These are phyloP conservation scores for Calephelis nemesis DNA, from an alignment of 1,140 invertebrate genomes.

Conservation along the genomic window DNA sequence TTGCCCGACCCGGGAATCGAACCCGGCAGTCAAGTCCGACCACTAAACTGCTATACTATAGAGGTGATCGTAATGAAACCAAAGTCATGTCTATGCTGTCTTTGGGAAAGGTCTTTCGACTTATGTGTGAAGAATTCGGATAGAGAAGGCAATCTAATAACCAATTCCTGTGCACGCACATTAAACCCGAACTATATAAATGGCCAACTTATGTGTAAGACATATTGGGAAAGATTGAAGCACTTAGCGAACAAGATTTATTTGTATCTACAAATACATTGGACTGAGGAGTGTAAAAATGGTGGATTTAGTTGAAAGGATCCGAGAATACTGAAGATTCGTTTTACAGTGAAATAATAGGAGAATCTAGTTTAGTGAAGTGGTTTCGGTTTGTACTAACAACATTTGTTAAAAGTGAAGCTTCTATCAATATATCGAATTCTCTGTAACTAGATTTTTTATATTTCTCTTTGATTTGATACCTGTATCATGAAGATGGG, in stretches of 20 bases:
- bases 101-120: slow-evolving; percentile 3
- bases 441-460: no score
- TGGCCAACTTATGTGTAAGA: slow-evolving; percentile 25
- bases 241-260: slow-evolving; percentile 24
- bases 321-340: not conserved
- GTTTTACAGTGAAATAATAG: slow-evolving; percentile 6
- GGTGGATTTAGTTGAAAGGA: slow-evolving; percentile 18
- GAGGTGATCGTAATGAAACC: no score
- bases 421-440: no score
- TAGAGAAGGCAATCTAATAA: slow-evolving; percentile 26
- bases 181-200: slow-evolving; percentile 26
- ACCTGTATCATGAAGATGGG: no score
- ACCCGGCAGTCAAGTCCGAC: no score
- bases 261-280: slow-evolving; percentile 27
- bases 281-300: slow-evolving; percentile 19
- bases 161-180: slow-evolving; percentile 18
- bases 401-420: not conserved
- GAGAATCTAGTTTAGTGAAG: not conserved
- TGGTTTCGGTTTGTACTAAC: not conserved
- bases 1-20: no score
- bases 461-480: no score
- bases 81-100: not conserved
- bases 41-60: no score
- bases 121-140: slow-evolving; percentile 25
- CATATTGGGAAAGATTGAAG: slow-evolving; percentile 27